phyloP scores from a whole-genome alignment of 2,113 vertebrate genomes.

The Cranoglanis bouderius region DNA sequence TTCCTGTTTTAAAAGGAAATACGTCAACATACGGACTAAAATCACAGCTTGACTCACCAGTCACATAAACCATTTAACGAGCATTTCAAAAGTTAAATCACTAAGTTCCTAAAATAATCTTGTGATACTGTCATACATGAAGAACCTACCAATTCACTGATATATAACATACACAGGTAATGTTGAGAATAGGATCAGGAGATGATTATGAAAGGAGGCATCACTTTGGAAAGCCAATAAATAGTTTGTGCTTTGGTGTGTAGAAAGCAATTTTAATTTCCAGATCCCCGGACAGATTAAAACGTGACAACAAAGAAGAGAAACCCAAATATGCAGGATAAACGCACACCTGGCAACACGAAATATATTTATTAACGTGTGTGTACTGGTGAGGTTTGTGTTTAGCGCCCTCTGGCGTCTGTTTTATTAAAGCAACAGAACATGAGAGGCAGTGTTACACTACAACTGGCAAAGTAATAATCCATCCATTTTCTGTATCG shows the following conservation, averaged over 20 bases:
- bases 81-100: neutral
- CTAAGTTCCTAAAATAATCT: neutral
- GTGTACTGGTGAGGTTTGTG: neutral
- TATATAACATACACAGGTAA: neutral
- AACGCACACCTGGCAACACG: neutral
- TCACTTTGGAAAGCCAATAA: neutral
- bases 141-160: neutral
- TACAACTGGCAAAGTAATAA: neutral
- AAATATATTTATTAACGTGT: neutral
- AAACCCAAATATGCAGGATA: neutral
- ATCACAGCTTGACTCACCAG: neutral
- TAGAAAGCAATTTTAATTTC: neutral
- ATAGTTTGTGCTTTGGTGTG: neutral
- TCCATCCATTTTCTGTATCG: no score
- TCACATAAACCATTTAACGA: neutral
- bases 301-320: neutral
- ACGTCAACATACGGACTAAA: neutral
- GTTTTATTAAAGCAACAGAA: neutral
- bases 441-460: neutral
- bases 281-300: neutral
- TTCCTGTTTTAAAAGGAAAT: neutral
- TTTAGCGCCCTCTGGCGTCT: slow-evolving; percentile 5
- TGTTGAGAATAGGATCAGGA: neutral
- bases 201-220: neutral
- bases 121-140: neutral